Base-by-base conservation (phyloP, 2,888 invertebrate species). In the Spilarctia lutea region DNA sequence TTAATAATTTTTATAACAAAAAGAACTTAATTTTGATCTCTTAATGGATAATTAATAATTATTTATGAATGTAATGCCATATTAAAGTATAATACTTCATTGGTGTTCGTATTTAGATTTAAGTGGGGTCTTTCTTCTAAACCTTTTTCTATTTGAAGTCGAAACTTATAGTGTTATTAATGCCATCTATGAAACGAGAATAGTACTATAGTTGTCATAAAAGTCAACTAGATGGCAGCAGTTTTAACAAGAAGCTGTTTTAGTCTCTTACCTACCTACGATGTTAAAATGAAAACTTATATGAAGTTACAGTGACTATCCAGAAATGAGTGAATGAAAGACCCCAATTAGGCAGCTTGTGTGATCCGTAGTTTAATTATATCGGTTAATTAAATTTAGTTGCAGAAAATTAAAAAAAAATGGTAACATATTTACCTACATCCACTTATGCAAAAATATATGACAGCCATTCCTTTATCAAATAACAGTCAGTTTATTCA, bases 51-150 rank as follows among this genome's bases (percentile, higher is more conserved):
- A 94, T 92, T 91, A 93, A 88, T 94, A 94, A 94, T 92, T 91
- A 93, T 94, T 94, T 94, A 94, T 94, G 89, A 94, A 92, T 91
- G 81, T 90, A 94, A 94, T 94, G 95, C 95, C 95, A 96, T 96
- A 96, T 95, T 96, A 96, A 92, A 92, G 92, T 94, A 88, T 91
- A 93, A 92, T 89, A 89, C 89, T 90, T 86, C 86, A 86, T 89
- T 91, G 89, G 90, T 93, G 90, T 94, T 92, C 89, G 85, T 86
- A 76, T 79, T 76, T 85, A 82, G 83, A 72, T 78, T 45, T 83
- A 76, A 79, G 78, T 71, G 72, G 75, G 84, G 84, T 84, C 84
- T 84, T 83, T 81, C 79, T 63, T 80, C 33, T 20, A 70, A 35
- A 42, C 8, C 20, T 33, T 24, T 60, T n/a, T 45, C 42, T 20